phyloP scores from a whole-genome alignment of 2,113 vertebrate genomes.

The Phaethornis superciliosus region DNA sequence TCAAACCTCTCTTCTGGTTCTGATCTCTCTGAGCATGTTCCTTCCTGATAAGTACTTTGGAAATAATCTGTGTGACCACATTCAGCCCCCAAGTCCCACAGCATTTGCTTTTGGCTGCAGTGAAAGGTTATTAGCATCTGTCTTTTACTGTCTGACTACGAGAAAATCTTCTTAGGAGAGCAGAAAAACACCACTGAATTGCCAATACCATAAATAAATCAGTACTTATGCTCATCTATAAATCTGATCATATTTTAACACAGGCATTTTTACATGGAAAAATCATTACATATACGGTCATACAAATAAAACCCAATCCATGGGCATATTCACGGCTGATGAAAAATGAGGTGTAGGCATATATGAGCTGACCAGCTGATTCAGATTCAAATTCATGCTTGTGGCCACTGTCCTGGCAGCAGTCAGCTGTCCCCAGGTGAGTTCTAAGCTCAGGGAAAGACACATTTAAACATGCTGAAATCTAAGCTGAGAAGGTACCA shows the following conservation, averaged over 20 bases:
- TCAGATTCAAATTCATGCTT: background rate
- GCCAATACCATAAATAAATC: background rate
- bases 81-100: background rate
- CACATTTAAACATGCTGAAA: fast-evolving
- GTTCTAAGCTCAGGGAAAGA: background rate
- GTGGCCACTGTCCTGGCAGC: background rate
- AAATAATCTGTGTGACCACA: background rate
- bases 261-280: background rate
- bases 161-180: background rate
- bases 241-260: background rate
- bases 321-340: background rate
- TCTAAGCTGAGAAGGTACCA: background rate
- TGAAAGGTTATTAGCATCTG: background rate
- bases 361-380: background rate
- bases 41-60: background rate
- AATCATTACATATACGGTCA: background rate
- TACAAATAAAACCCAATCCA: background rate
- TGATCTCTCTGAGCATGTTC: background rate
- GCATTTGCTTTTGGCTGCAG: background rate
- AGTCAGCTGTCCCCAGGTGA: background rate
- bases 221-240: background rate
- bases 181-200: background rate
- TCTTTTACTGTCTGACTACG: background rate
- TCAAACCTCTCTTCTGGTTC: background rate
- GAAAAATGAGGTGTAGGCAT: background rate